Conservation (phyloP, 2,113 vertebrate species). For the Dunckerocampus dactyliophorus region DNA sequence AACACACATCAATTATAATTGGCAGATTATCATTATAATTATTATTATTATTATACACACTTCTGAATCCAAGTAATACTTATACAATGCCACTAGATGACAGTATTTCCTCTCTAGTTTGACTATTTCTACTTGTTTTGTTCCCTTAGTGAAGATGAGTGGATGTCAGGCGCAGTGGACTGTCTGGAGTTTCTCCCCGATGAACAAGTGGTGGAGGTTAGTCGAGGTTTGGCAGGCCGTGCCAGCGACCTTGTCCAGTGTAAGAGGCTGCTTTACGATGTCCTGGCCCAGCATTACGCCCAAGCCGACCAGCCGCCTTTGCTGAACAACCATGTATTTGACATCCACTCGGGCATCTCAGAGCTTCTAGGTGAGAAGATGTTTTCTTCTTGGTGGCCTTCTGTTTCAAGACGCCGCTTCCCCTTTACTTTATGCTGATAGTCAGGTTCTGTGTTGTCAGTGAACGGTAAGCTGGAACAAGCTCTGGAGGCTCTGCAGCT, state of each 20-base stretch:
- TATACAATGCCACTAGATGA: too few species aligned
- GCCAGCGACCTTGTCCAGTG: conserved; percentile 73
- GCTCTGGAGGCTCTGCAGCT: conserved; percentile 90
- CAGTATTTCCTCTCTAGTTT: too few species aligned
- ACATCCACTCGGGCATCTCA: conserved; percentile 89
- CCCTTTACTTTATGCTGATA: not conserved
- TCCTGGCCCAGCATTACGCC: conserved; percentile 82
- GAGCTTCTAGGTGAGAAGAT: conserved; percentile 86
- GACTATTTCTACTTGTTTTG: too few species aligned
- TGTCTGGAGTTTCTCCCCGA: conserved; percentile 93
- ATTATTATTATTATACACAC: too few species aligned
- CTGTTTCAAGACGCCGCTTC: not conserved
- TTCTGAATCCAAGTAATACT: too few species aligned
- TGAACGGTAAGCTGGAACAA: conserved; percentile 89
- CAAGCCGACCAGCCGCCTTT: conserved; percentile 78
- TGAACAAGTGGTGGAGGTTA: conserved; percentile 87
- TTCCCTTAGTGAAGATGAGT: conserved; percentile 82
- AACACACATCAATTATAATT: too few species aligned
- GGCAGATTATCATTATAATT: too few species aligned
- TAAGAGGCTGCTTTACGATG: conserved; percentile 84
- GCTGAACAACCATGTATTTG: conserved; percentile 82
- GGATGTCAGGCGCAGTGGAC: conserved; percentile 88
- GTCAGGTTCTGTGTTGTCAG: conserved; percentile 54
- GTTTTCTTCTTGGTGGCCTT: too few species aligned
- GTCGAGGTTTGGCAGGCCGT: conserved; percentile 81